These are phyloP conservation scores for Congeria kusceri DNA, from an alignment of 2,888 invertebrate species.

Conservation along the genomic window DNA sequence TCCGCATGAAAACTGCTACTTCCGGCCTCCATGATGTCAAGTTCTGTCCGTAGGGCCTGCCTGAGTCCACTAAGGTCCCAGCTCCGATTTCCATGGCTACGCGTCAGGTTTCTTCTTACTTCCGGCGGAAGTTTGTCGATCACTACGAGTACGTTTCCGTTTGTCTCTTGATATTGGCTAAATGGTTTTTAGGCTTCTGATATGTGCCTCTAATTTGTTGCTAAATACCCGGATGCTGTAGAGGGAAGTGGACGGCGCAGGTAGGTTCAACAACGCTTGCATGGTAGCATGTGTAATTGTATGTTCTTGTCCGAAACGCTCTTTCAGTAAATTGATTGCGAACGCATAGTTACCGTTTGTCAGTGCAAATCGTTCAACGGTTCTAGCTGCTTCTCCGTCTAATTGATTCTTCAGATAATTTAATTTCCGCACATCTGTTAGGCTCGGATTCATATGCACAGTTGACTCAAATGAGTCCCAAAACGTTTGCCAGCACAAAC, in stretches of 20 bases:
- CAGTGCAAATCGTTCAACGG: constrained; percentile 27
- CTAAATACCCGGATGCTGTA: constrained; percentile 9
- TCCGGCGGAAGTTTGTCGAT: constrained; percentile 12
- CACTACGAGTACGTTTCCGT: constrained; percentile 19
- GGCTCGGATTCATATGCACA: constrained; percentile 16
- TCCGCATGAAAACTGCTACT: too few species aligned
- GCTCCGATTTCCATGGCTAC: constrained; percentile 11
- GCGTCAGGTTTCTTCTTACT: constrained; percentile 3
- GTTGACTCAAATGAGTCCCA: constrained; percentile 42
- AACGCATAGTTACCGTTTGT: constrained; percentile 26
- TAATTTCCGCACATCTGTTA: constrained; percentile 30
- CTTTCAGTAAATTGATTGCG: constrained; percentile 22
- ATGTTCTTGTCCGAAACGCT: constrained; percentile 9
- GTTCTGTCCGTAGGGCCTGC: too few species aligned
- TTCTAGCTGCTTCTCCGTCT: constrained; percentile 6
- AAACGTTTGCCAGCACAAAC: constrained; percentile 25
- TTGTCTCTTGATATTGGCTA: constrained; percentile 16
- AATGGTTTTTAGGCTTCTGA: constrained; percentile 16
- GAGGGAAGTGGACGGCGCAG: constrained; percentile 14
- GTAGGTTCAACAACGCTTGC: constrained; percentile 21
- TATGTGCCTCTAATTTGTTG: constrained; percentile 16
- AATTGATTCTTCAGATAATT: constrained; percentile 20
- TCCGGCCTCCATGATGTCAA: too few species aligned
- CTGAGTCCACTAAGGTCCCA: too few species aligned
- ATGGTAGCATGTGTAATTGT: constrained; percentile 23